Base-by-base conservation (phyloP, 2,888 invertebrate species). In the Pasiphila rectangulata region DNA sequence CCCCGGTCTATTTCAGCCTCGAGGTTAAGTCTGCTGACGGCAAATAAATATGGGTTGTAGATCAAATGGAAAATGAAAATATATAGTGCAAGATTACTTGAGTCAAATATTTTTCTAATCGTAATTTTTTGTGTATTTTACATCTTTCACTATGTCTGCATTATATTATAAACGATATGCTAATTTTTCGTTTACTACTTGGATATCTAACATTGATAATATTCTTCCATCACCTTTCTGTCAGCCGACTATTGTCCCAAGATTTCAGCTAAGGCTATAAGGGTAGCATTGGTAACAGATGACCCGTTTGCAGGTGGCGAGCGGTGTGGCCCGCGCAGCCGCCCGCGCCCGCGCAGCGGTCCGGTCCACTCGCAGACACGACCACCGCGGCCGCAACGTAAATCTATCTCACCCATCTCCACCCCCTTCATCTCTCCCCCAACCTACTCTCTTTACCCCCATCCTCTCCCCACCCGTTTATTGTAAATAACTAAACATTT, bases 401-500 rank as follows among this genome's bases (percentile, higher is more conserved):
- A 49, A 57, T 60, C 45, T 61, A 64, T 30, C 54, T 46, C 63
- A 10, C 62, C 55, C 56, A 53, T 21, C 21, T 21, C 55, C 59
- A 57, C 51, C 30, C 51, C 51, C n/a, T n/a, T n/a, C n/a, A n/a
- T n/a, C n/a, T n/a, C n/a, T n/a, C 56, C 58, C 57, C 50, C 48
- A 46, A 57, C 59, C 54, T 30, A 50, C 59, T 54, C 51, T 58
- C 37, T n/a, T n/a, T 53, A 51, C 56, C 52, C 52, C 45, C 41
- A 51, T 57, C 61, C 57, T 61, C 67, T 58, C 63, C 56, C 66
- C 63, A 73, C 73, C 73, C 70, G 69, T 83, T 85, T 86, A 81
- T 86, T 88, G 88, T 88, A 88, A 86, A 88, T 88, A 88, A 81
- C 77, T 72, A 80, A 81, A 79, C 82, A 83, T 66, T 87, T 85